Evolutionary conservation across 2,797 vertebrate species (phyloP), one percentile per base, ranked within the genome.

Genomic region (Sebastes iracundus): DNA sequence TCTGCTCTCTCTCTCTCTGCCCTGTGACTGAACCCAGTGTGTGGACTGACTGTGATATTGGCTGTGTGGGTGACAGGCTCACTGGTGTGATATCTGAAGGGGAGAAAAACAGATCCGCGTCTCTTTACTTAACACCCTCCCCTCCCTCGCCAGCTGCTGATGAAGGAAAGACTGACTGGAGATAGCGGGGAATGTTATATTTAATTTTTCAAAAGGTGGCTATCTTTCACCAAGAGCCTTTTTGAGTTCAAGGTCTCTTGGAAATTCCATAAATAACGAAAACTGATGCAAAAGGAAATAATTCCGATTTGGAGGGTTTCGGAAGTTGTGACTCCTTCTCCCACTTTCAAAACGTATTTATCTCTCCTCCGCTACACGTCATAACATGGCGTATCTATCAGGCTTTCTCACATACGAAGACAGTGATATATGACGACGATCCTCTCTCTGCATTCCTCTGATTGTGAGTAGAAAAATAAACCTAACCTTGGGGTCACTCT

Each of bases 1-100:
- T 53, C 42, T 46, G 35, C 42, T 46, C 42, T 46, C 62, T 62
- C 70, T 20, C 65, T 83, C 67, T n/a, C 61, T 91, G 87, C 84
- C 94, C 93, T 82, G 88, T 61, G 87, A 81, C 87, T 95, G 93
- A 95, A 94, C 92, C 88, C 84, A 18, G 70, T 73, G 71, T 91
- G 88, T 85, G 91, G 88, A 88, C 87, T 81, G 88, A 89, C 92
- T 93, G 87, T 93, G 91, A 91, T 93, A 91, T 94, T 93, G 91
- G 87, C 83, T 91, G 90, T 90, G 90, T 92, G 90, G 93, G 93
- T 91, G 91, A 93, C 90, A 87, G 87, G 87, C 89, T 87, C 72
- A 25, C 87, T 89, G 90, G 90, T 92, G 93, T 92, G 93, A 93
- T 92, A 91, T 93, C 90, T 87, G 93, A 92, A 86, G 80, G 76